Evolutionary conservation across 2,888 invertebrate genomes (phyloP).

Genomic region (Andricus curvator): DNA sequence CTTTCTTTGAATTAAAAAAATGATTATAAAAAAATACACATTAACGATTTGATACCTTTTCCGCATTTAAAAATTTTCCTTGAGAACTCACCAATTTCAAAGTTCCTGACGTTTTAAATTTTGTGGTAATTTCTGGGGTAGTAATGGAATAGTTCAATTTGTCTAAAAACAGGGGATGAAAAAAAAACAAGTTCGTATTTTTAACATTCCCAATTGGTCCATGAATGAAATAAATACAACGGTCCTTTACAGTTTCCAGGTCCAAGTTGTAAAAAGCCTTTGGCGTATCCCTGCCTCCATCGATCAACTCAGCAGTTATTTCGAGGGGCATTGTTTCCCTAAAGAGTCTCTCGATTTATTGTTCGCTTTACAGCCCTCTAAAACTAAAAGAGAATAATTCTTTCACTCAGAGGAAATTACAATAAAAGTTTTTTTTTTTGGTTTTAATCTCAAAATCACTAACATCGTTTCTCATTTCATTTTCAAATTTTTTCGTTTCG

Average conservation of each 20-base stretch:
- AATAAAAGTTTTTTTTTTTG: background rate
- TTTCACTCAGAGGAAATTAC: background rate
- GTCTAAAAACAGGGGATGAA: too few species aligned
- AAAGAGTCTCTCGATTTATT: constrained; percentile 31
- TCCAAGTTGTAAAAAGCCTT: constrained; percentile 2
- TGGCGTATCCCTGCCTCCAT: constrained; percentile 1
- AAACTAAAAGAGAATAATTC: background rate
- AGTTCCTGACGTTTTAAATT: too few species aligned
- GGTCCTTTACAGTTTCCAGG: background rate
- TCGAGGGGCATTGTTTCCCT: constrained; percentile 28
- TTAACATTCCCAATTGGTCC: background rate
- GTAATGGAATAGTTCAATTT: too few species aligned
- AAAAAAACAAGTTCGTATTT: background rate
- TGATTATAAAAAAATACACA: too few species aligned
- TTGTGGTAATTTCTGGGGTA: too few species aligned
- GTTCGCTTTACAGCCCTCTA: background rate
- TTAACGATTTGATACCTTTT: too few species aligned
- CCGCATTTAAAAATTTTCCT: too few species aligned
- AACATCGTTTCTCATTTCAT: too few species aligned
- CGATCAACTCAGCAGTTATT: constrained; percentile 37
- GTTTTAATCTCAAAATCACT: background rate
- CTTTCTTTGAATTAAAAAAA: background rate
- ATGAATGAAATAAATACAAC: background rate
- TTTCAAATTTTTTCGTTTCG: too few species aligned
- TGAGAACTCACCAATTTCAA: too few species aligned